Evolutionary conservation across 1,140 invertebrate species (phyloP).

Genomic region (Chlorops oryzae): DNA sequence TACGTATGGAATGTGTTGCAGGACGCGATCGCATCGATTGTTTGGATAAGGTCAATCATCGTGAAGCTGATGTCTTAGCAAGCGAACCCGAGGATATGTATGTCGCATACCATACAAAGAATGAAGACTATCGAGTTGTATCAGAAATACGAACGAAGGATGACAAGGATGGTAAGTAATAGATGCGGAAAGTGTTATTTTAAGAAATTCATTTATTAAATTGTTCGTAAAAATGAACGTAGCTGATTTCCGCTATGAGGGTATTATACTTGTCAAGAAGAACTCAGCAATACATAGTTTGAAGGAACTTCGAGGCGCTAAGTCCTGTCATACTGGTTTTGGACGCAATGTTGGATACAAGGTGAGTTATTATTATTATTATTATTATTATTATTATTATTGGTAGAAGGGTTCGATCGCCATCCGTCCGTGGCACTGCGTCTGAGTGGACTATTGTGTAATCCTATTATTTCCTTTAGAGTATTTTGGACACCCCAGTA

Average conservation of each 20-base stretch:
- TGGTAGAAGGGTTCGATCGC: too few species aligned
- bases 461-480: too few species aligned
- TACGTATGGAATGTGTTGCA: constrained; percentile 58
- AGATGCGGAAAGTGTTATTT: too few species aligned
- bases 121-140: constrained; percentile 59
- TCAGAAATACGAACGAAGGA: constrained; percentile 59
- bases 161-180: constrained; percentile 52
- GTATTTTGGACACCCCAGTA: too few species aligned
- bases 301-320: constrained; percentile 61
- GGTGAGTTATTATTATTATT: constrained; percentile 46
- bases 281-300: constrained; percentile 58
- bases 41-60: constrained; percentile 63
- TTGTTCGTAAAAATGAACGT: not conserved
- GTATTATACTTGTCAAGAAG: constrained; percentile 69
- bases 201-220: not conserved
- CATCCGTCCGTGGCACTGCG: too few species aligned
- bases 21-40: constrained; percentile 71
- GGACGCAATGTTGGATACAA: constrained; percentile 75
- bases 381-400: too few species aligned
- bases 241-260: constrained; percentile 70
- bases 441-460: too few species aligned
- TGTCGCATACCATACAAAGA: constrained; percentile 63
- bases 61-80: constrained; percentile 71
- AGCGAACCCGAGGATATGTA: constrained; percentile 76
- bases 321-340: constrained; percentile 74